phyloP scores from a whole-genome alignment of 2,113 vertebrate genomes.

The Rhadina sibilatrix region DNA sequence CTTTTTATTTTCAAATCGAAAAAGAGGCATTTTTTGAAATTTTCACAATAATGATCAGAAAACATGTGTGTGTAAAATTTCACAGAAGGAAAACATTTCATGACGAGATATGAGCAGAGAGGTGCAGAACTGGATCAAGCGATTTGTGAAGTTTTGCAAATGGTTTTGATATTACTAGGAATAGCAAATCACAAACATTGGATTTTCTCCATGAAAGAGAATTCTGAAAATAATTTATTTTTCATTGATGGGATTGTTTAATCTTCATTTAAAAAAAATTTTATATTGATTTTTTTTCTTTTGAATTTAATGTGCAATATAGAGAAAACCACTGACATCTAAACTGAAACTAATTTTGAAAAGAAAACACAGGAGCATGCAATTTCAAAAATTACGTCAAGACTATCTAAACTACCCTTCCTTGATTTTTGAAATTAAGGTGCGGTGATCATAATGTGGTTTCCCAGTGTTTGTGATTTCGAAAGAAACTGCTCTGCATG shows the following conservation, averaged over 20 bases:
- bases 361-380: background rate
- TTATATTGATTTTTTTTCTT: background rate
- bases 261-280: background rate
- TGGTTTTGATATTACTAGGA: background rate
- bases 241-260: background rate
- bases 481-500: background rate
- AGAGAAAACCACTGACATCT: background rate
- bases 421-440: background rate
- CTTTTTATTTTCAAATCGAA: background rate
- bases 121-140: background rate
- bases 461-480: background rate
- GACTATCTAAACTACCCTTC: background rate
- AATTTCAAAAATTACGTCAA: background rate
- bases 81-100: background rate
- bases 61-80: background rate
- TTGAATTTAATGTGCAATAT: background rate
- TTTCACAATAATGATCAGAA: background rate
- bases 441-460: background rate
- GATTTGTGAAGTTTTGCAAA: background rate
- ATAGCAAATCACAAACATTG: background rate
- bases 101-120: background rate
- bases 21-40: background rate
- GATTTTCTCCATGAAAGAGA: background rate
- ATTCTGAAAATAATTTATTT: background rate
- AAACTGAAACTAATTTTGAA: background rate